phyloP scores from a whole-genome alignment of 2,888 invertebrate genomes.

The Maniola hyperantus region DNA sequence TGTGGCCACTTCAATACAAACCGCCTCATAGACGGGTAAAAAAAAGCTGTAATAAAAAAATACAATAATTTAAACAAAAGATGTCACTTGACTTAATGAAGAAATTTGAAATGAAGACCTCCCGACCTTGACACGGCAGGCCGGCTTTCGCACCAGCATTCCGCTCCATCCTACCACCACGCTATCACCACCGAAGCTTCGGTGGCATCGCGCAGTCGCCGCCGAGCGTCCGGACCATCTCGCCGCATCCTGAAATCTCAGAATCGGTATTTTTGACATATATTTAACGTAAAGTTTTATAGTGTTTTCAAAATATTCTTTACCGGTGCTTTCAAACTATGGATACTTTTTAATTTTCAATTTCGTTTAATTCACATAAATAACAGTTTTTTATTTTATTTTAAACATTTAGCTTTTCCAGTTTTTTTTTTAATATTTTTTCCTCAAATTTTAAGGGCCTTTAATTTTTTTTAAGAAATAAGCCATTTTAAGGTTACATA shows the following conservation, averaged over 20 bases:
- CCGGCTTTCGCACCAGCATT: conserved; percentile 35
- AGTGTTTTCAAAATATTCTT: conserved; percentile 1
- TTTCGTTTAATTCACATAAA: background rate
- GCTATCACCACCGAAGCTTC: conserved; percentile 4
- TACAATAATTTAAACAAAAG: conserved; percentile 15
- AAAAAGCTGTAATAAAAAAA: background rate
- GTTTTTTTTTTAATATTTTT: too few species aligned
- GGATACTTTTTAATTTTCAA: conserved; percentile 2
- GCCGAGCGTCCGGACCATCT: conserved; percentile 29
- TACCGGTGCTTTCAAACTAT: conserved; percentile 27
- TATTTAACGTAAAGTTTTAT: conserved; percentile 1
- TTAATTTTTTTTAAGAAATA: too few species aligned
- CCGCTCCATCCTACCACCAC: conserved; percentile 21
- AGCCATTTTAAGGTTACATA: too few species aligned
- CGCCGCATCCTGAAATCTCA: conserved; percentile 25
- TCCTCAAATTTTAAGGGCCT: too few species aligned
- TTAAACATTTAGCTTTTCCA: too few species aligned
- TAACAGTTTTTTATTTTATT: too few species aligned
- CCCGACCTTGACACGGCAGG: conserved; percentile 34
- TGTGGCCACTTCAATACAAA: too few species aligned
- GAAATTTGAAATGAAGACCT: conserved; percentile 21
- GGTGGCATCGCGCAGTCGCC: conserved; percentile 32
- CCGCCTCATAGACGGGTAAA: too few species aligned
- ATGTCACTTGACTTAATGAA: conserved; percentile 16
- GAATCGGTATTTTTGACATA: conserved; percentile 18